These are phyloP conservation scores for Periplaneta americana DNA, from an alignment of 1,140 invertebrate genomes.

Conservation along the genomic window DNA sequence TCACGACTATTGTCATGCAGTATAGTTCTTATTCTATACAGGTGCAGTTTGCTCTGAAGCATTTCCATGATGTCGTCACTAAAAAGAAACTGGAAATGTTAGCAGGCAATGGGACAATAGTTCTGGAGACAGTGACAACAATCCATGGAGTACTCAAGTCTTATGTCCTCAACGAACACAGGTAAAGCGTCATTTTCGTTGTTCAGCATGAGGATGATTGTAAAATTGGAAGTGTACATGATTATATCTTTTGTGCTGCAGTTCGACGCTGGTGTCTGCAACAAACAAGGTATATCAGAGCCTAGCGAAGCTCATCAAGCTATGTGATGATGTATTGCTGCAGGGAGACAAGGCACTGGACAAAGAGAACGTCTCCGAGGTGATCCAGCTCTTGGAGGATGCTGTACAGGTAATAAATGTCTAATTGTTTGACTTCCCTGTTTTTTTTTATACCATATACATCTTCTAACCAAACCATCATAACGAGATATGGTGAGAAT, in stretches of 20 bases:
- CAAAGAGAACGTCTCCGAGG: conserved; percentile 68
- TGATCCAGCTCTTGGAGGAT: conserved; percentile 70
- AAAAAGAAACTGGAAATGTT: conserved; percentile 90
- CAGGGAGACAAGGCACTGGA: conserved; percentile 61
- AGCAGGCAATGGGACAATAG: conserved; percentile 85
- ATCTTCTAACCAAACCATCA: no score
- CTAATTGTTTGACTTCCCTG: no score
- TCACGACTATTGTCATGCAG: no score
- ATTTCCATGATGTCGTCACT: conserved; percentile 85
- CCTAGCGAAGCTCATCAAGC: conserved; percentile 77
- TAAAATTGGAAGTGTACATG: background rate
- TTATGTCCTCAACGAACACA: conserved; percentile 63
- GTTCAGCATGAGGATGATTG: background rate
- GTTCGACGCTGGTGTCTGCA: conserved; percentile 62
- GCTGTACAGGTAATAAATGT: conserved; percentile 62
- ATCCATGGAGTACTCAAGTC: conserved; percentile 71
- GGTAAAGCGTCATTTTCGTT: conserved; percentile 37
- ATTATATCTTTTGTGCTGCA: conserved; percentile 27
- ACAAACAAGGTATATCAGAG: conserved; percentile 83
- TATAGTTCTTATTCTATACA: no score
- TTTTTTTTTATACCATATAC: no score
- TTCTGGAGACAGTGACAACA: conserved; percentile 84
- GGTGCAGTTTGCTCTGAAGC: conserved; percentile 72
- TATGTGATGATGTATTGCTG: conserved; percentile 83
- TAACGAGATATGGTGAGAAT: no score